A percentile compares a stretch with the other conserved stretches of the same genome.
Evolutionary conservation across 2,888 invertebrate species (phyloP).

Genomic region (Leptinotarsa rubiginosa): DNA sequence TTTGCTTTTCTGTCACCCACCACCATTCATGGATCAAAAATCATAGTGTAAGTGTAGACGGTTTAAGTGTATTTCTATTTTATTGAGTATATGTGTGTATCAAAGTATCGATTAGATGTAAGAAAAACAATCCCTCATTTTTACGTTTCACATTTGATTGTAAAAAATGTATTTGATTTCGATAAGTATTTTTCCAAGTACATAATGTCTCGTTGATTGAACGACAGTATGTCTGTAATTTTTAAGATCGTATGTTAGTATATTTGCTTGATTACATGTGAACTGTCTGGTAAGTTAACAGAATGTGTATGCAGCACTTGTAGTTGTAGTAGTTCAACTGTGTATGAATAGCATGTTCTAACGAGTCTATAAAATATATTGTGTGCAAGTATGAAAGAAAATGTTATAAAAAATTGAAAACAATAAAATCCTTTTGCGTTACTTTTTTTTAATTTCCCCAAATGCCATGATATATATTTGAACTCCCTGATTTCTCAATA

Average conservation of each 20-base stretch:
- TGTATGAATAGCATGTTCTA: slow-evolving; percentile 50
- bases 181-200: not conserved
- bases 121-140: not conserved
- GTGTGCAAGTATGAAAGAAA: slow-evolving; percentile 41
- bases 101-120: slow-evolving; percentile 2
- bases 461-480: too few relatives aligned
- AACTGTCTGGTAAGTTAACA: slow-evolving; percentile 47
- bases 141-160: slow-evolving; percentile 4
- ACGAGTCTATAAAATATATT: slow-evolving; percentile 29
- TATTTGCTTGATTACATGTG: slow-evolving; percentile 48
- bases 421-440: slow-evolving; percentile 60
- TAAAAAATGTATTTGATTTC: too few relatives aligned
- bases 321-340: slow-evolving; percentile 54
- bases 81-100: slow-evolving; percentile 11
- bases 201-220: slow-evolving; percentile 46
- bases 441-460: slow-evolving; percentile 34
- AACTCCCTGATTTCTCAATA: too few relatives aligned
- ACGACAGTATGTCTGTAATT: slow-evolving; percentile 54
- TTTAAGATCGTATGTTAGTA: slow-evolving; percentile 48
- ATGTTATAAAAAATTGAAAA: slow-evolving; percentile 60
- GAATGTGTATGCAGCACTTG: slow-evolving; percentile 55
- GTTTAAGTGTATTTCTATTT: slow-evolving; percentile 13
- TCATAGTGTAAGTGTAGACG: not conserved
- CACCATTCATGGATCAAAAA: not conserved
- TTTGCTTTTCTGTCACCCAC: not conserved